These are phyloP conservation scores for Hetaerina titia DNA, from an alignment of 2,888 invertebrate species.

Conservation along the genomic window DNA sequence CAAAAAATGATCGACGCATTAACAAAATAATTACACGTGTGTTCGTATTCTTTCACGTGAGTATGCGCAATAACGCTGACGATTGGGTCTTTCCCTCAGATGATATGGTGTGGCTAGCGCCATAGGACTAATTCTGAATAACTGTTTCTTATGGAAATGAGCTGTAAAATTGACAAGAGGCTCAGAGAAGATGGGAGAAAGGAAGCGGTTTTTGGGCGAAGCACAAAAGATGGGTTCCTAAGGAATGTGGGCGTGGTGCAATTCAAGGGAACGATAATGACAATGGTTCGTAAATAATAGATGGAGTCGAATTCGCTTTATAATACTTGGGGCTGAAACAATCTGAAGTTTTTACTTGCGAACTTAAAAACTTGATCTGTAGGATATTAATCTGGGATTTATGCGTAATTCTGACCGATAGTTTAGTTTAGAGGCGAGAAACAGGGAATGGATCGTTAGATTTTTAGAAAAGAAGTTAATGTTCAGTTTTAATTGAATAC, in stretches of 20 bases:
- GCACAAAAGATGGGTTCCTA: neutral
- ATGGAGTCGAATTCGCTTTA: too few species aligned
- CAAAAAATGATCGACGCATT: too few species aligned
- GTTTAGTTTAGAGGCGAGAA: neutral
- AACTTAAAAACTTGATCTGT: neutral
- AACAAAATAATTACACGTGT: too few species aligned
- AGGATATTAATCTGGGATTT: neutral
- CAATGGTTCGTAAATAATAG: neutral
- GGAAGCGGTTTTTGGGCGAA: slow-evolving; percentile 5
- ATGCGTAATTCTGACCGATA: neutral
- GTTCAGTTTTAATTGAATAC: too few species aligned
- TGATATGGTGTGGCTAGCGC: too few species aligned
- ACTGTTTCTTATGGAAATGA: slow-evolving; percentile 51
- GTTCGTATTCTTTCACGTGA: too few species aligned
- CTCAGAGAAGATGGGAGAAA: neutral
- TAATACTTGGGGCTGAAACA: too few species aligned
- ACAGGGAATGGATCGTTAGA: too few species aligned
- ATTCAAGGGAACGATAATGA: slow-evolving; percentile 29
- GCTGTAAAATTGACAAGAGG: slow-evolving; percentile 40
- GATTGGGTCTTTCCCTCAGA: too few species aligned
- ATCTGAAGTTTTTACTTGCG: too few species aligned
- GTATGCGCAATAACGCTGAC: too few species aligned
- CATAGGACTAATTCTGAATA: neutral
- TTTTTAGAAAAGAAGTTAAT: too few species aligned
- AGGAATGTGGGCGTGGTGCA: slow-evolving; percentile 55